Evolutionary conservation across 1,140 invertebrate genomes (phyloP), one percentile per base, ranked within the genome.

Genomic region (Listronotus bonariensis): DNA sequence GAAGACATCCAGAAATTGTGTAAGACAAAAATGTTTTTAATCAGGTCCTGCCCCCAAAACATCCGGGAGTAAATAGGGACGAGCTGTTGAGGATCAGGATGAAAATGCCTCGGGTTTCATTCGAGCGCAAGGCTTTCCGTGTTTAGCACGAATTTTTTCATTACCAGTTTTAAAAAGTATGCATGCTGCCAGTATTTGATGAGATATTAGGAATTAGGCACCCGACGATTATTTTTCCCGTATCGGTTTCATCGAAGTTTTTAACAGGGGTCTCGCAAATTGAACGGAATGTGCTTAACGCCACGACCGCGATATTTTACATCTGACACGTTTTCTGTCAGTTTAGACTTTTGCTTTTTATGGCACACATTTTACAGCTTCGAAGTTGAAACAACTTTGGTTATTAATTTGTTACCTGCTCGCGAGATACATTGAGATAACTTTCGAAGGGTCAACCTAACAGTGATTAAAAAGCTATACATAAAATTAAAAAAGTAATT

Each of bases 141-240:
- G 52, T 65, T 64, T 65, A 65, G 45, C 63, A 32, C 46, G 54
- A 65, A 46, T 20, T 65, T 60, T 65, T 65, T 65, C 63, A 65
- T 65, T 65, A 65, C 58, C 63, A 57, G 63, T 65, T 65, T 58
- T 43, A 65, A 65, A 65, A 65, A 65, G 63, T 65, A 65, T 65
- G 63, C 63, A 65, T 65, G 63, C 54, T 45, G 36, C 43, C 40
- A 11, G 55, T 65, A 65, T 65, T 65, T 65, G 63, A 59, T 31
- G 31, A 52, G 63, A 57, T 55, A 58, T 65, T 55, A 58, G 54
- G 55, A 65, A 53, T 32, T 48, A 36, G 49, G 17, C 15, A 40
- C 20, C 34, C 52, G 7, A 4, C 32, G 45, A 45, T 48, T 55
- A 51, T 43, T 63, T 56, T 45, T 40, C 45, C 36, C 40, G 40